These are phyloP conservation scores for Pediacus dermestoides DNA, from an alignment of 2,888 invertebrate genomes.

Conservation along the genomic window DNA sequence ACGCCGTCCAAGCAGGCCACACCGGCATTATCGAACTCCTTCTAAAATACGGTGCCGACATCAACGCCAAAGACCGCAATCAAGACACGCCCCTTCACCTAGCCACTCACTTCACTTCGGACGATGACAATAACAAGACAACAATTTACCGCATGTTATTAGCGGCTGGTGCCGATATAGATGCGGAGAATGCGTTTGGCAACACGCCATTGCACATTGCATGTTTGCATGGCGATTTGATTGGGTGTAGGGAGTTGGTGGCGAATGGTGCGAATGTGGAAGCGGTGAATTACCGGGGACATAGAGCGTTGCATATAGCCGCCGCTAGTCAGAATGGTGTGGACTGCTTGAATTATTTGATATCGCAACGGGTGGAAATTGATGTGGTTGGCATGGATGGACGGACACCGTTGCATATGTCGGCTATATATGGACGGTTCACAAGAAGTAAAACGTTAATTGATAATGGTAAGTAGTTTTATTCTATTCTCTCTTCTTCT, in stretches of 20 bases:
- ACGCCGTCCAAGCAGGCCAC: conserved; percentile 60
- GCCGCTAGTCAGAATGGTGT: conserved; percentile 59
- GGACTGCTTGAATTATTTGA: conserved; percentile 57
- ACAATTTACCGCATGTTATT: conserved; percentile 47
- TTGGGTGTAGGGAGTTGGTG: conserved; percentile 55
- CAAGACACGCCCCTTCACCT: conserved; percentile 61
- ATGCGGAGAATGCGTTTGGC: conserved; percentile 57
- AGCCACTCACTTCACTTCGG: too few species aligned
- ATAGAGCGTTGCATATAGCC: conserved; percentile 61
- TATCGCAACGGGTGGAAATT: conserved; percentile 54
- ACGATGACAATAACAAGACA: conserved; percentile 52
- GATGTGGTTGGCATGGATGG: conserved; percentile 58
- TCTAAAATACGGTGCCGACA: conserved; percentile 49
- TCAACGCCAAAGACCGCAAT: conserved; percentile 52
- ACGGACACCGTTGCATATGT: conserved; percentile 62
- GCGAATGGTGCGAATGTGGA: conserved; percentile 51
- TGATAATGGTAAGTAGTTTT: conserved; percentile 51
- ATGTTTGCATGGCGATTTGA: conserved; percentile 59
- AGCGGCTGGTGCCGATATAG: conserved; percentile 55
- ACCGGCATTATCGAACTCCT: conserved; percentile 49
- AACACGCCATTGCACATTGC: conserved; percentile 60
- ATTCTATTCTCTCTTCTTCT: neutral
- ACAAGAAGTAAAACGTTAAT: conserved; percentile 60
- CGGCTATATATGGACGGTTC: conserved; percentile 63
- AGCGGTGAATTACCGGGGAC: conserved; percentile 55